Evolutionary conservation across 2,888 invertebrate species (phyloP).

Genomic region (Heliconius sara): DNA sequence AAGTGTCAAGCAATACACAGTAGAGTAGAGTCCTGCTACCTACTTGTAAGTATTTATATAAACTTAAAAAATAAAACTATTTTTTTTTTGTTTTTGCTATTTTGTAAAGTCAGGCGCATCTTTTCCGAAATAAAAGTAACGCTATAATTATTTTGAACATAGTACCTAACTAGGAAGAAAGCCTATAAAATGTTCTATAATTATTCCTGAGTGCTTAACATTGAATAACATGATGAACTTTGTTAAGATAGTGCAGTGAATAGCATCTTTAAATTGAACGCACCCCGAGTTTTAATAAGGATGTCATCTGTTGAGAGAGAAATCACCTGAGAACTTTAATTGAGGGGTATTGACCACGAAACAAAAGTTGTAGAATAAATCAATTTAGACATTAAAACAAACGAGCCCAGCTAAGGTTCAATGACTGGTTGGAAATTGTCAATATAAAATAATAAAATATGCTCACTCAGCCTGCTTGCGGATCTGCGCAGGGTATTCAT

Average conservation of each 20-base stretch:
- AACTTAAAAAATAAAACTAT: too few relatives aligned
- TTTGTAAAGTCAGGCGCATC: too few relatives aligned
- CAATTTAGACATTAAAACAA: slow-evolving; percentile 37
- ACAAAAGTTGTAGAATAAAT: slow-evolving; percentile 39
- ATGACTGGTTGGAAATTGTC: slow-evolving; percentile 71
- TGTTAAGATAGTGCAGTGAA: not conserved
- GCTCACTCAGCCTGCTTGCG: slow-evolving; percentile 55
- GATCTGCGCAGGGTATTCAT: slow-evolving; percentile 73
- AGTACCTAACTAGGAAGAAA: too few relatives aligned
- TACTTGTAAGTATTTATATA: too few relatives aligned
- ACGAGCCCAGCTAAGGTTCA: slow-evolving; percentile 58
- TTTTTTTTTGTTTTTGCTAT: too few relatives aligned
- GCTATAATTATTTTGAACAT: too few relatives aligned
- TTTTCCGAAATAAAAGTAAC: too few relatives aligned
- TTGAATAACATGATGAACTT: not conserved
- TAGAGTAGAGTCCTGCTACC: too few relatives aligned
- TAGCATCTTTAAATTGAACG: slow-evolving; percentile 44
- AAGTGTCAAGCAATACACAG: too few relatives aligned
- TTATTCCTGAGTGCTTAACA: not conserved
- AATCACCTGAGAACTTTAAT: slow-evolving; percentile 40
- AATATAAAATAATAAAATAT: slow-evolving; percentile 73
- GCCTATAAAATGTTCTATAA: too few relatives aligned
- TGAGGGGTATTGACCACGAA: slow-evolving; percentile 43
- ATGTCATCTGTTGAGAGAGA: slow-evolving; percentile 44
- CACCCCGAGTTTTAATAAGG: slow-evolving; percentile 42